Evolutionary conservation across 1,140 invertebrate species (phyloP).

Genomic region (Psix sp.): DNA sequence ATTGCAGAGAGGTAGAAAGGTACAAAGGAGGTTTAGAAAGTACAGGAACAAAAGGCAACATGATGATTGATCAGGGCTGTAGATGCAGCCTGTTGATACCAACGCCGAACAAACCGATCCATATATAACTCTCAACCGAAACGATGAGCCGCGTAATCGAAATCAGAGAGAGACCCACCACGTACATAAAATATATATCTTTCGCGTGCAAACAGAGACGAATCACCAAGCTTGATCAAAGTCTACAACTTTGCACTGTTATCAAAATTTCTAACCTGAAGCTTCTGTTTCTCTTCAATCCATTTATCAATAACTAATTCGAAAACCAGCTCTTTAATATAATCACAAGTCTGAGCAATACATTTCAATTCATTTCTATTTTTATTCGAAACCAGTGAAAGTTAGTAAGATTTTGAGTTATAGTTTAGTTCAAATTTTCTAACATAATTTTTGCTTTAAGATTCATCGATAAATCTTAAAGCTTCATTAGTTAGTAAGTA

Average conservation of each 20-base stretch:
- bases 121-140: constrained; percentile 53
- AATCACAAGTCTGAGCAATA: too few relatives aligned
- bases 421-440: too few relatives aligned
- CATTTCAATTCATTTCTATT: too few relatives aligned
- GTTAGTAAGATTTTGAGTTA: too few relatives aligned
- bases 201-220: constrained; percentile 16
- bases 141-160: constrained; percentile 52
- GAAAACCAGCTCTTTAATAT: too few relatives aligned
- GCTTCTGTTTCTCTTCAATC: too few relatives aligned
- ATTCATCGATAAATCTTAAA: too few relatives aligned
- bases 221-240: constrained; percentile 35
- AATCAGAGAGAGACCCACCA: constrained; percentile 39
- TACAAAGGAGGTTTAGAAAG: constrained; percentile 64
- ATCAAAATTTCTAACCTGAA: constrained; percentile 23
- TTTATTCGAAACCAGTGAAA: too few relatives aligned
- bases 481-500: too few relatives aligned
- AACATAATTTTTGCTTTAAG: too few relatives aligned
- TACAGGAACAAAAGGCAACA: constrained; percentile 60
- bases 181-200: constrained; percentile 41
- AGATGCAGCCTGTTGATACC: constrained; percentile 64
- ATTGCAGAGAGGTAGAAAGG: constrained; percentile 58
- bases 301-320: too few relatives aligned
- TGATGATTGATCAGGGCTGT: constrained; percentile 63
- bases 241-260: constrained; percentile 37
- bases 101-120: constrained; percentile 53